phyloP scores from a whole-genome alignment of 37 sponge, comb jelly and placozoan species.

The Lycopodina hypogea region DNA sequence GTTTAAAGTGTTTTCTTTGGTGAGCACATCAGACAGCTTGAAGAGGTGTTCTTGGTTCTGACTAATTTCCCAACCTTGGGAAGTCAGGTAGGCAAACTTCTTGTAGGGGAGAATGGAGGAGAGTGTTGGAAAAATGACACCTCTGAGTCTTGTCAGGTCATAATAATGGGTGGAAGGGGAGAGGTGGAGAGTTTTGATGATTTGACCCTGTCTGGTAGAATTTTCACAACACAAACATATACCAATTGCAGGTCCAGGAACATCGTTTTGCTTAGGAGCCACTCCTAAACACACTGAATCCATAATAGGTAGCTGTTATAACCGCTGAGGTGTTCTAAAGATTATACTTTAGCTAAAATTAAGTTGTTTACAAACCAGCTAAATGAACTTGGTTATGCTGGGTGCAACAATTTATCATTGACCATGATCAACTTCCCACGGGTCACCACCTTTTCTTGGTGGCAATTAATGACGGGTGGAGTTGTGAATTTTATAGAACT shows the following conservation, averaged over 20 bases:
- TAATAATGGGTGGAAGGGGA: neutral
- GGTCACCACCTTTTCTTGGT: no score
- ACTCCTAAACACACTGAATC: no score
- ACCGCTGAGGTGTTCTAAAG: no score
- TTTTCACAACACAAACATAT: slow-evolving; percentile 30
- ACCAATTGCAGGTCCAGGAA: slow-evolving; percentile 10
- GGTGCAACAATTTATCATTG: no score
- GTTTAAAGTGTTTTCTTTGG: slow-evolving; percentile 9
- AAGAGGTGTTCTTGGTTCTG: slow-evolving; percentile 25
- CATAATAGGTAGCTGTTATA: no score
- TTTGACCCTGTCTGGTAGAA: neutral
- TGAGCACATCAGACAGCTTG: slow-evolving; percentile 7
- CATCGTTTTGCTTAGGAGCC: neutral
- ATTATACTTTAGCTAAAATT: no score
- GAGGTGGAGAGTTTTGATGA: slow-evolving; percentile 21
- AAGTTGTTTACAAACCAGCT: no score
- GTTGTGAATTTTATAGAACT: no score
- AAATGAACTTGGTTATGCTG: no score
- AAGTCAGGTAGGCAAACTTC: slow-evolving; percentile 41
- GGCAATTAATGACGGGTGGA: no score
- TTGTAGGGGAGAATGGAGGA: neutral
- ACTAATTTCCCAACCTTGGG: slow-evolving; percentile 51
- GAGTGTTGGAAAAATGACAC: neutral
- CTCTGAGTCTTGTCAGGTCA: slow-evolving; percentile 14
- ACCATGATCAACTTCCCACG: no score